Evolutionary conservation across 2,888 invertebrate genomes (phyloP), one percentile per base, ranked within the genome.

Genomic region (Melanophora roralis): DNA sequence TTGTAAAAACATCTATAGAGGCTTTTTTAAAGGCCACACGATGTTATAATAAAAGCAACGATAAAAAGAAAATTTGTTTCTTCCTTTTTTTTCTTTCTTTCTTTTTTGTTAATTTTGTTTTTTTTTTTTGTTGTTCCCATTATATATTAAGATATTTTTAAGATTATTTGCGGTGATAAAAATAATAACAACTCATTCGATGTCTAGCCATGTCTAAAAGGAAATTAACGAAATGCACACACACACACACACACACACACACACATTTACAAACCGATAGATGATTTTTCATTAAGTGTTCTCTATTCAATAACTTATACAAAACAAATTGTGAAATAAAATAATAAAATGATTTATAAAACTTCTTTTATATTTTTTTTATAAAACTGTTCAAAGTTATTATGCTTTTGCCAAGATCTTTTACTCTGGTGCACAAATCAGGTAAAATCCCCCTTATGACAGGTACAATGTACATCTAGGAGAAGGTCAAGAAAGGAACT

Each of bases 41-140:
- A 27, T 6, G 27, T 51, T 43, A 43, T 12, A 64, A 62, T 64
- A 68, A 79, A 79, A 65, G 32, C 65, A 74, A 78, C 43, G 74
- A 53, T 69, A 64, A 78, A 67, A 49, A 19, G 1, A 11, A 34
- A 53, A 75, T 53, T 64, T 64, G 12, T 55, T 68, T 57, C 21
- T 68, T 57, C 21, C 19, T 19, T 27, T 49, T 47, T n/a, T 36
- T 43, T 62, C 19, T 7, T 51, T 14, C 38, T 27, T 34, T 55
- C 19, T 27, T n/a, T 55, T 55, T 45, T 32, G 16, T 43, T 27
- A 27, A 23, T 43, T 62, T 27, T 7, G 34, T n/a, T 40, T 27
- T 21, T 55, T 16, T 14, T 7, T 55, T 55, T 36, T 32, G 16
- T 23, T 14, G 21, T 16, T 14, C 2, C 1, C 23, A 68, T 34